These are phyloP conservation scores for Jacana jacana DNA, from an alignment of 2,113 vertebrate genomes.

Conservation along the genomic window DNA sequence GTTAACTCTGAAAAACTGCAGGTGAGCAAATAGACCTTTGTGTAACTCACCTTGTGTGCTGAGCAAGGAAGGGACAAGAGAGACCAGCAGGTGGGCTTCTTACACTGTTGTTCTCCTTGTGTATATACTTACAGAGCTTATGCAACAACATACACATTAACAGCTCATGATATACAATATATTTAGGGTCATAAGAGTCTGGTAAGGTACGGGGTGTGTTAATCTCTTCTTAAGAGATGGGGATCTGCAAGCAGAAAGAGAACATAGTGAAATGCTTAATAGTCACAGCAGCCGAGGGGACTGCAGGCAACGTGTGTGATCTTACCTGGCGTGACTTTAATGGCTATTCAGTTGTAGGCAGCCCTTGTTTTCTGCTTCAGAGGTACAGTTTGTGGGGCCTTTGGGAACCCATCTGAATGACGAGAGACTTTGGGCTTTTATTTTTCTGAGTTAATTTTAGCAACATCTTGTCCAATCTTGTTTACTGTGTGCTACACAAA, in stretches of 20 bases:
- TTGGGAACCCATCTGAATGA: neutral
- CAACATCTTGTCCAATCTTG: neutral
- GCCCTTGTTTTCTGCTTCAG: neutral
- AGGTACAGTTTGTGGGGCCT: neutral
- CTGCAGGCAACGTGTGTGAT: slow-evolving; percentile 44
- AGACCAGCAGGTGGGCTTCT: neutral
- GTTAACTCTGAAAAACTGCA: neutral
- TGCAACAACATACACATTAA: neutral
- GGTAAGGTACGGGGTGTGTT: neutral
- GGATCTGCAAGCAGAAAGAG: neutral
- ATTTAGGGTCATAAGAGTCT: neutral
- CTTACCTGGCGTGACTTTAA: neutral
- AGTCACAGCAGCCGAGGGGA: neutral
- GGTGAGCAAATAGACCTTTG: neutral
- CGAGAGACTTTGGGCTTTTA: neutral
- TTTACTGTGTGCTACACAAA: slow-evolving; percentile 9
- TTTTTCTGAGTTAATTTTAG: slow-evolving; percentile 35
- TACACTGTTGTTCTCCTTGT: neutral
- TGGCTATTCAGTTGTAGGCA: neutral
- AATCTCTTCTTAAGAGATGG: neutral
- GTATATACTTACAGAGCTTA: neutral
- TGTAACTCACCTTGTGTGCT: neutral
- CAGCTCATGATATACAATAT: neutral
- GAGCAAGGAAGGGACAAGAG: neutral
- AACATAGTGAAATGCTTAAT: neutral